Percentiles rank a stretch among this genome's conserved stretches.
phyloP scores from a whole-genome alignment of 2,113 vertebrate species.

The Urocynchramus pylzowi region DNA sequence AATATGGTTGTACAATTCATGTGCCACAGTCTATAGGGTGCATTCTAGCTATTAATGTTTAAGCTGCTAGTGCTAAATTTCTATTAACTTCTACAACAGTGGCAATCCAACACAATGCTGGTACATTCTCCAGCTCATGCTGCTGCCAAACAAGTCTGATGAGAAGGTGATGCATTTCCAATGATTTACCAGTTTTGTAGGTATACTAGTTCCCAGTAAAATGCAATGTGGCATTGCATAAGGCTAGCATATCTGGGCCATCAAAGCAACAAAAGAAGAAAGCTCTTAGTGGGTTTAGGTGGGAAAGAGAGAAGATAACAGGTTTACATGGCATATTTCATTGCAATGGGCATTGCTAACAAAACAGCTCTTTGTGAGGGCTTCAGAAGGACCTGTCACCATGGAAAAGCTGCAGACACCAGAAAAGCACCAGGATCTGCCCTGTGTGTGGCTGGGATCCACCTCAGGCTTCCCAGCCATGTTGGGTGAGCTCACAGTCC shows the following conservation, averaged over 20 bases:
- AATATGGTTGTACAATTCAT: not conserved
- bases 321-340: not conserved
- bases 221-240: not conserved
- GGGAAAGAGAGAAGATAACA: not conserved
- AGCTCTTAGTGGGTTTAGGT: not conserved
- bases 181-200: not conserved
- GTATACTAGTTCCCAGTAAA: not conserved
- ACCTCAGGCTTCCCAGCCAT: not conserved
- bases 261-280: not conserved
- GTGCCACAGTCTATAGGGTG: not conserved
- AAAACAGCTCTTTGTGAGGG: not conserved
- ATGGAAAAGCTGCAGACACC: not conserved
- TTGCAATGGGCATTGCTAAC: not conserved
- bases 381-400: not conserved
- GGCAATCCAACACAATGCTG: conserved; percentile 10
- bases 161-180: not conserved
- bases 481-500: not conserved
- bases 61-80: not conserved
- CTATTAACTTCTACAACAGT: not conserved
- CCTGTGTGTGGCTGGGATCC: not conserved
- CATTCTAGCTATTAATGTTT: not conserved
- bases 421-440: not conserved
- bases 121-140: not conserved
- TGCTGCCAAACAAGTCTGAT: not conserved
- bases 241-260: not conserved